A percentile compares a stretch with the other conserved stretches of the same genome.
Conservation (phyloP, 1,140 invertebrate species). For the Hylyphantes graminicola region DNA sequence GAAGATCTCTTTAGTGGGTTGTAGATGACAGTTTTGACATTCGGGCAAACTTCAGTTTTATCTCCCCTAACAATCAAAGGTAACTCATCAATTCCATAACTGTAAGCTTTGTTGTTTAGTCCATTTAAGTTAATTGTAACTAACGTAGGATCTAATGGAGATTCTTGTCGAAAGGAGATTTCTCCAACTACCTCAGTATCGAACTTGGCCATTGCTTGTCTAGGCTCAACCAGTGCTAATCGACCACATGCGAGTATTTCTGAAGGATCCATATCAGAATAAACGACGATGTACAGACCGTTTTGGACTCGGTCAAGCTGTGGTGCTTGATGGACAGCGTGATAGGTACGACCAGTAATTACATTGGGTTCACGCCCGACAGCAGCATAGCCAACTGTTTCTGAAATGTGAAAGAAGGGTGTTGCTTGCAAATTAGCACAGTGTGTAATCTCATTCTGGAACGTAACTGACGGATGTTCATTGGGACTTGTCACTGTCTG, state of each 20-base stretch:
- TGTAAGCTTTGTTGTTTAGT: constrained; percentile 70
- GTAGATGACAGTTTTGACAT: constrained; percentile 68
- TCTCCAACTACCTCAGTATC: constrained; percentile 84
- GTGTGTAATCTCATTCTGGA: constrained; percentile 51
- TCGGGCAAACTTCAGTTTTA: constrained; percentile 67
- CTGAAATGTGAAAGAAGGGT: constrained; percentile 51
- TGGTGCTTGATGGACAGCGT: constrained; percentile 19
- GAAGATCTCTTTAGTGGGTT: constrained; percentile 70
- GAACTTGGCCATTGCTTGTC: constrained; percentile 75
- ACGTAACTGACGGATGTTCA: constrained; percentile 16
- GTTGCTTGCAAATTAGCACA: constrained; percentile 47
- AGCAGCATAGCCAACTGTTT: constrained; percentile 46
- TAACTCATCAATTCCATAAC: constrained; percentile 71
- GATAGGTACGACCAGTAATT: constrained; percentile 59
- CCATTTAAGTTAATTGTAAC: constrained; percentile 78
- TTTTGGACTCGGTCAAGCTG: constrained; percentile 72
- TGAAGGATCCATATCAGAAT: constrained; percentile 80
- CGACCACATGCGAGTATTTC: constrained; percentile 86
- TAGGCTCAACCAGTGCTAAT: constrained; percentile 71
- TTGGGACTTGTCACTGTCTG: constrained; percentile 18
- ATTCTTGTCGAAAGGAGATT: constrained; percentile 82
- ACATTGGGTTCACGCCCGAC: constrained; percentile 58
- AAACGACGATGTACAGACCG: constrained; percentile 85
- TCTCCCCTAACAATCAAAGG: constrained; percentile 68
- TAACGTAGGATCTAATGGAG: constrained; percentile 85